Evolutionary conservation across 2,113 vertebrate species (phyloP).

Genomic region (Alosa alosa): DNA sequence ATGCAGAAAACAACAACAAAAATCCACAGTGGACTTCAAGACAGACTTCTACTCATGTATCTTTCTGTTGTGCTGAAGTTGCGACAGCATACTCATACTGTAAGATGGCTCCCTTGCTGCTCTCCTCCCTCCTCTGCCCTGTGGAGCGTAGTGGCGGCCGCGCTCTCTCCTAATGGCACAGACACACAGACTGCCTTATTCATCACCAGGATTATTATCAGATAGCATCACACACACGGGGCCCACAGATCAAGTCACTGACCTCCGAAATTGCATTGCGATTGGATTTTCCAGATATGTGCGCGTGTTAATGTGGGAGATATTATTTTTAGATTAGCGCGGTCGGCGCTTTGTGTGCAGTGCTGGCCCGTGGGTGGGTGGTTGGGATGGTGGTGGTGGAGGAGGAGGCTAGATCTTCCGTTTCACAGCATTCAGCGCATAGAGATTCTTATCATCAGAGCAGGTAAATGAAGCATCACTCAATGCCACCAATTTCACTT

Average conservation of each 20-base stretch:
- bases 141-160: neutral
- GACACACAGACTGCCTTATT: neutral
- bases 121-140: neutral
- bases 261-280: slow-evolving; percentile 51
- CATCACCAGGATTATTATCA: slow-evolving; percentile 29
- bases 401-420: neutral
- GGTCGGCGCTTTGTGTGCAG: slow-evolving; percentile 59
- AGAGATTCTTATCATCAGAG: neutral
- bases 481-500: neutral
- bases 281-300: slow-evolving; percentile 66
- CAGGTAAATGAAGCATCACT: slow-evolving; percentile 8
- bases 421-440: neutral
- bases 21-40: neutral
- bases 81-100: neutral
- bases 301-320: slow-evolving; percentile 60
- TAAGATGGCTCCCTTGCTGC: neutral
- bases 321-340: slow-evolving; percentile 66
- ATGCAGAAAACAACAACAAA: neutral
- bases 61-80: neutral
- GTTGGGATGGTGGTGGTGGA: neutral
- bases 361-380: slow-evolving; percentile 51
- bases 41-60: neutral
- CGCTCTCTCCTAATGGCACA: neutral
- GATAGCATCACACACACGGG: slow-evolving; percentile 42
- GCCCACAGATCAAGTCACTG: slow-evolving; percentile 48